phyloP scores from a whole-genome alignment of 2,797 vertebrate genomes.

The Hydrolagus colliei region DNA sequence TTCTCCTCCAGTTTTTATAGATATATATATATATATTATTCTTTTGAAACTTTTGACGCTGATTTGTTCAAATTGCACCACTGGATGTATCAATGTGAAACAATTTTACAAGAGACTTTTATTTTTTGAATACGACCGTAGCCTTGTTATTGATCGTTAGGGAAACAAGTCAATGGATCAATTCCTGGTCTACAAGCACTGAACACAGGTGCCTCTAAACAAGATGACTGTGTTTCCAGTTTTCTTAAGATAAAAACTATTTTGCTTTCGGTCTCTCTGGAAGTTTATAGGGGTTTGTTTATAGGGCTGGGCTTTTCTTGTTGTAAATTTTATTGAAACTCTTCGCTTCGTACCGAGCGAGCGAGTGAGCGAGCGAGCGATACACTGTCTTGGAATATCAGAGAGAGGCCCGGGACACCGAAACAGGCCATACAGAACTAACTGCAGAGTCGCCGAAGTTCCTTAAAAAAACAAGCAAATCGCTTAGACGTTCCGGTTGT shows the following conservation, averaged over 20 bases:
- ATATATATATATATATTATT: constrained; percentile 50
- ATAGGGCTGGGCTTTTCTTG: constrained; percentile 27
- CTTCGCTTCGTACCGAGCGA: constrained; percentile 2
- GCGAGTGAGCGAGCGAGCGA: not conserved
- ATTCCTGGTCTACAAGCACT: constrained; percentile 34
- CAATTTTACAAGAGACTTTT: constrained; percentile 43
- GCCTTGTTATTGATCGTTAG: constrained; percentile 48
- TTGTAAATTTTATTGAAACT: constrained; percentile 30
- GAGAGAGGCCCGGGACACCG: constrained; percentile 20
- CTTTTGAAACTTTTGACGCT: constrained; percentile 55
- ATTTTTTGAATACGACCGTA: constrained; percentile 40
- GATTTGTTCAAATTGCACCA: constrained; percentile 49
- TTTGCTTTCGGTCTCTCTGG: constrained; percentile 6
- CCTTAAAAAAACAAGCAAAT: constrained; percentile 40
- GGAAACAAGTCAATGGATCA: constrained; percentile 47
- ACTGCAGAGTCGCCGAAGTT: constrained; percentile 17
- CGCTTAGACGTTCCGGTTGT: constrained; percentile 72
- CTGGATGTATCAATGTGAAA: constrained; percentile 50
- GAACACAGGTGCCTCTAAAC: constrained; percentile 28
- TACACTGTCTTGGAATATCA: constrained; percentile 23
- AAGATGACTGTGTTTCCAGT: constrained; percentile 28
- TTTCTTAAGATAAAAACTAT: constrained; percentile 16
- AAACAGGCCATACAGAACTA: constrained; percentile 26
- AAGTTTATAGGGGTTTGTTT: constrained; percentile 29
- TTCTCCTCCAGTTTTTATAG: constrained; percentile 39